Base-by-base conservation (phyloP, 2,797 vertebrate species). In the Florisuga fusca region DNA sequence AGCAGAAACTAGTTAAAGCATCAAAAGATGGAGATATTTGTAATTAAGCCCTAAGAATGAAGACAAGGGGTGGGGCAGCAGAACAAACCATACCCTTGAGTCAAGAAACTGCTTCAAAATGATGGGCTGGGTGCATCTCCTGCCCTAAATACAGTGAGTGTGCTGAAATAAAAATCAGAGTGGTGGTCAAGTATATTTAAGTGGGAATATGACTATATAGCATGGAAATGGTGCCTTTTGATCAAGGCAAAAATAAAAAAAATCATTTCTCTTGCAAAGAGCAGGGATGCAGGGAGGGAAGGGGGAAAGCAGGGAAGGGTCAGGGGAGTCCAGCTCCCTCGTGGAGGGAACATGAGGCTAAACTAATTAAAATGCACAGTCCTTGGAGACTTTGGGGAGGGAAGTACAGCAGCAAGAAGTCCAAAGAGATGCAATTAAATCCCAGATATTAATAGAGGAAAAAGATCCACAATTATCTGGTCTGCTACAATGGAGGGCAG, bases 301-400 rank as follows among this genome's bases (percentile, higher is more conserved):
- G 22, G 14, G 54, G 22, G 12, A 67, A 81, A 67, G 2, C 43
- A 58, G 75, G 55, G 54, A 45, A 19, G 67, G 79, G 64, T 50
- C 51, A 45, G 61, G 51, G 53, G 75, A 78, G 84, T 54, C 43
- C 71, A 51, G 53, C 55, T 88, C 71, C 76, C 87, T 50, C 5
- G 18, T 10, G 71, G 23, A 66, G 67, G 83, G 63, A 88, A n/a
- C 3, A 21, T 23, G 75, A 88, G 71, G 84, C 71, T 59, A 22
- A 93, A 48, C 84, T 93, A 82, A 93, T 93, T 95, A 93, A 93
- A 91, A 69, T 21, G 29, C 58, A 59, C 5, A 62, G 51, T 62
- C 80, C 87, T 38, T 4, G 14, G 88, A 74, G 94, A 66, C 53
- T 50, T 82, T 34, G 0, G 1, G 76, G 23, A 78, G 53, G 41